Evolutionary conservation across 1,140 invertebrate species (phyloP), one percentile per base, ranked within the genome.

Genomic region (Pemphigus obesinymphae): DNA sequence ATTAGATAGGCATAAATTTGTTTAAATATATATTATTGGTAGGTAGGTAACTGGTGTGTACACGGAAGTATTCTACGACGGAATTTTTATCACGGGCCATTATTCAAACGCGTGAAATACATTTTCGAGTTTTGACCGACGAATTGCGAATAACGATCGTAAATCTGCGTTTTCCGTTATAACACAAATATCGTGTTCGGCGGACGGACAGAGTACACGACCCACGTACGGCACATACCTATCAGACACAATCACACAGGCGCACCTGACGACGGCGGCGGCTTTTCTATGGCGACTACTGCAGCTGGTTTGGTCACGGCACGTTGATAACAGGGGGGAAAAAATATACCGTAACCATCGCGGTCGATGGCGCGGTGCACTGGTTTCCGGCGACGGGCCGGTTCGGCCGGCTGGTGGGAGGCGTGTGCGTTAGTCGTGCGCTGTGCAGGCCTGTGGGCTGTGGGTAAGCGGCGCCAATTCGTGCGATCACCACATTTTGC

Each of bases 181-280:
- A 40, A 37, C 17, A 40, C n/a, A 34, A 70, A 43, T 26, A 26
- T 55, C 7, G 17, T 6, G 37, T 43, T 11, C n/a, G 2, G 31
- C 61, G 61, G 31, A 20, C 61, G 31, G 20, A 11, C 31, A 7
- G 45, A 15, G 4, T 11, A 40, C 2, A 48, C 20, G 3, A 5
- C 7, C 10, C 2, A 66, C 6, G 13, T 6, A 43, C 66, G n/a
- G 23, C n/a, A 17, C n/a, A 37, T 37, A 13, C 37, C 34, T 43
- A 70, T 70, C 66, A 70, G 20, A 70, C 66, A 40, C 37, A 37
- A n/a, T n/a, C n/a, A n/a, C n/a, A n/a, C n/a, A n/a, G n/a, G n/a
- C n/a, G n/a, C n/a, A n/a, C n/a, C n/a, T n/a, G n/a, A n/a, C n/a
- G n/a, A n/a, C n/a, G n/a, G n/a, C n/a, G n/a, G n/a, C n/a, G n/a